Percentiles rank a stretch among this genome's conserved stretches.
Conservation (phyloP, 2,888 invertebrate genomes). For the Phytoseiulus persimilis region DNA sequence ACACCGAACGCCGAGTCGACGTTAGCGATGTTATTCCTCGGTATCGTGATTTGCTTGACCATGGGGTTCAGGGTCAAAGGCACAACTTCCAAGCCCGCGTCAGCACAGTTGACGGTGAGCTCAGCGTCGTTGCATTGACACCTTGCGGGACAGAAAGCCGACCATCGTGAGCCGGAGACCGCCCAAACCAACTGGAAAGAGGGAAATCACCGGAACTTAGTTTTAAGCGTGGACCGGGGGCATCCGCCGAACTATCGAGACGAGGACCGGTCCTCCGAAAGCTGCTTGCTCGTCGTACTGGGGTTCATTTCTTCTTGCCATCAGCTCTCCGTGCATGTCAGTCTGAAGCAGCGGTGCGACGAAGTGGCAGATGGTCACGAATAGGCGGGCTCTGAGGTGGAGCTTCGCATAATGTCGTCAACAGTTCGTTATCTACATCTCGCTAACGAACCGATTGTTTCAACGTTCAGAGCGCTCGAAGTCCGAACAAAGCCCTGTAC, state of each 20-base stretch:
- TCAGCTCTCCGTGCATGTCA: neutral
- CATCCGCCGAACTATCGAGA: neutral
- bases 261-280: neutral
- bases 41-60: slow-evolving; percentile 23
- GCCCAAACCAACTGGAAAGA: slow-evolving; percentile 8
- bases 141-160: slow-evolving; percentile 30
- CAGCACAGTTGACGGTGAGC: slow-evolving; percentile 20
- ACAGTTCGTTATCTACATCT: neutral
- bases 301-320: too few relatives aligned
- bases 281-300: neutral
- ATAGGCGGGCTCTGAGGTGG: slow-evolving; percentile 6
- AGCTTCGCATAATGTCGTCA: slow-evolving; percentile 33
- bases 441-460: neutral
- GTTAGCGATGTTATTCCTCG: slow-evolving; percentile 25
- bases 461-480: neutral
- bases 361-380: neutral
- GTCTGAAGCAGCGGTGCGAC: neutral
- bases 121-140: slow-evolving; percentile 30
- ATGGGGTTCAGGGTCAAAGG: slow-evolving; percentile 26
- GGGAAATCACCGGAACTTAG: neutral
- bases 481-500: neutral
- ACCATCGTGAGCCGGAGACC: neutral
- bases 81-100: slow-evolving; percentile 34
- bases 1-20: slow-evolving; percentile 24
- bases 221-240: neutral